A percentile compares a stretch with the other conserved stretches of the same genome.
Conservation (phyloP, 2,113 vertebrate genomes). For the Dendrocopos noguchii region DNA sequence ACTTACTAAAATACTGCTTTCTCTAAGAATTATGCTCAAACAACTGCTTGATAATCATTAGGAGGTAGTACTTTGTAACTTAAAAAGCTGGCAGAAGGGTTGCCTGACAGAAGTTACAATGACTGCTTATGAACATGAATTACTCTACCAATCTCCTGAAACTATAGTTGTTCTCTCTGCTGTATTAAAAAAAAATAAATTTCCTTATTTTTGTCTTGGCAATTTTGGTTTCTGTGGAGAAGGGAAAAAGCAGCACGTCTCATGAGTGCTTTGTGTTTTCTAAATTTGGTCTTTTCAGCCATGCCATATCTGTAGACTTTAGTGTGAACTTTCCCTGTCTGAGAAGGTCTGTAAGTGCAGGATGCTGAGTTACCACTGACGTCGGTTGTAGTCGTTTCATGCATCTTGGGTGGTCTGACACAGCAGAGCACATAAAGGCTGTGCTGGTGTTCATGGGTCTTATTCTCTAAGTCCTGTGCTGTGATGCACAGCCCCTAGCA, state of each 20-base stretch:
- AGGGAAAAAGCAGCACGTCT: neutral
- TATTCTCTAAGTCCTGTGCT: neutral
- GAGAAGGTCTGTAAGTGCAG: neutral
- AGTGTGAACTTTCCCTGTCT: neutral
- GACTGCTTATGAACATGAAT: neutral
- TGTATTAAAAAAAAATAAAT: neutral
- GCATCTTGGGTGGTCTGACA: fast-evolving
- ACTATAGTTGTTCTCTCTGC: neutral
- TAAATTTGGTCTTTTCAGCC: neutral
- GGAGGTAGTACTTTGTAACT: neutral
- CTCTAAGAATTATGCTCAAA: neutral
- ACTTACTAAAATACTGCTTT: neutral
- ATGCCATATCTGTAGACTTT: neutral
- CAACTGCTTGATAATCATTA: neutral
- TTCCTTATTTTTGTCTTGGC: neutral
- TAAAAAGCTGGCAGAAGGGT: neutral
- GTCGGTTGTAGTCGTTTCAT: neutral
- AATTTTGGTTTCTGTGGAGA: neutral
- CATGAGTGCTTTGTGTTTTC: neutral
- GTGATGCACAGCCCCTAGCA: fast-evolving
- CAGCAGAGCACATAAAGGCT: fast-evolving
- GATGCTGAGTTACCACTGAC: neutral
- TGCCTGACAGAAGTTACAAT: neutral
- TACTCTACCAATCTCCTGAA: neutral
- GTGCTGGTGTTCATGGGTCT: fast-evolving